phyloP scores from a whole-genome alignment of 2,888 invertebrate genomes.

The Stratiomys singularior region DNA sequence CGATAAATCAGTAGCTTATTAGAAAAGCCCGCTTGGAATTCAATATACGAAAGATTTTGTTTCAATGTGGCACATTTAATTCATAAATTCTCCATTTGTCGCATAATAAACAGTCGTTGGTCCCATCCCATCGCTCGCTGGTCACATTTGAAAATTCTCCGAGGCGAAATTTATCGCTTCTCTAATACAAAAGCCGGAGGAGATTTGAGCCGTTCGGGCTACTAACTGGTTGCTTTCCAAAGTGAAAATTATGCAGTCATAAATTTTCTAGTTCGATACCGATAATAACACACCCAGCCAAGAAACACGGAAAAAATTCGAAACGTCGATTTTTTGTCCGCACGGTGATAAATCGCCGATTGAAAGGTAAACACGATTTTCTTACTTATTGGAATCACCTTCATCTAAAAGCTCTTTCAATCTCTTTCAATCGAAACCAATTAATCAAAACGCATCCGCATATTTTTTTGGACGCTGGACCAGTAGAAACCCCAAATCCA shows the following conservation, averaged over 20 bases:
- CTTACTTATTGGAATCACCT: conserved; percentile 13
- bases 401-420: background rate
- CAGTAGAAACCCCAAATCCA: too few species aligned
- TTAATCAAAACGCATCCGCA: conserved; percentile 37
- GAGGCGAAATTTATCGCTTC: conserved; percentile 30
- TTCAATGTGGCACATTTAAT: conserved; percentile 36
- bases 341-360: conserved; percentile 13
- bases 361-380: conserved; percentile 19
- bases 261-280: conserved; percentile 29
- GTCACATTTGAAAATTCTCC: conserved; percentile 29
- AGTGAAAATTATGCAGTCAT: conserved; percentile 41
- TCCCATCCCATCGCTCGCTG: background rate
- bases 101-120: conserved; percentile 10
- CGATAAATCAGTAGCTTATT: conserved; percentile 21
- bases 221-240: conserved; percentile 37
- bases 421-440: background rate
- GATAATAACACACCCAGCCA: background rate
- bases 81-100: conserved; percentile 36
- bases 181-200: conserved; percentile 42
- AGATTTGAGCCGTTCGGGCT: conserved; percentile 36
- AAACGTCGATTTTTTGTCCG: conserved; percentile 2
- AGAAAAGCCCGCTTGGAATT: conserved; percentile 19
- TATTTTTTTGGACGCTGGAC: background rate
- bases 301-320: conserved; percentile 14
- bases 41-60: background rate